Conservation (phyloP, 2,888 invertebrate species). For the Blera fallax region DNA sequence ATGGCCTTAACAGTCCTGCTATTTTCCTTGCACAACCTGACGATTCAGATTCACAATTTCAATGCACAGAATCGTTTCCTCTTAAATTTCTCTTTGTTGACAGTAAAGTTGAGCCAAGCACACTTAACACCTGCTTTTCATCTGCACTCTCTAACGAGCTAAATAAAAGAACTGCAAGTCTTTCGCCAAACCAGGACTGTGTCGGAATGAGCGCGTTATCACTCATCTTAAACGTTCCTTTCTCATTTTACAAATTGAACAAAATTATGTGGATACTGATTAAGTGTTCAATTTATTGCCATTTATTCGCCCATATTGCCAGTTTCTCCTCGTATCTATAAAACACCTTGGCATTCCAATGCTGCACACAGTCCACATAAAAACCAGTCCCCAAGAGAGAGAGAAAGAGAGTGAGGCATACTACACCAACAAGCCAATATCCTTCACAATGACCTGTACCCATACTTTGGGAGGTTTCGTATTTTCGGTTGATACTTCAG, state of each 20-base stretch:
- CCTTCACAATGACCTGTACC: slow-evolving; percentile 64
- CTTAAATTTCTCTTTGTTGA: too few relatives aligned
- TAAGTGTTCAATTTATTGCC: slow-evolving; percentile 76
- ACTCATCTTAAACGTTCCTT: slow-evolving; percentile 82
- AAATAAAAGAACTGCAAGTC: not conserved
- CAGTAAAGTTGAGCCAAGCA: slow-evolving; percentile 50
- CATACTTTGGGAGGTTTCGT: slow-evolving; percentile 57
- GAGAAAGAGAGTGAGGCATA: not conserved
- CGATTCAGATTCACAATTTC: too few relatives aligned
- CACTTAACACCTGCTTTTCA: not conserved
- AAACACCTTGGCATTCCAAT: slow-evolving; percentile 61
- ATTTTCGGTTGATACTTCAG: slow-evolving; percentile 15
- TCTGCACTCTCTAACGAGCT: slow-evolving; percentile 28
- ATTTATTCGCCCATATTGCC: slow-evolving; percentile 72
- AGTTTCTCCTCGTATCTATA: slow-evolving; percentile 10
- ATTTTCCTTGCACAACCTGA: too few relatives aligned
- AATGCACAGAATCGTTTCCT: too few relatives aligned
- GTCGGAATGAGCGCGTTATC: slow-evolving; percentile 74
- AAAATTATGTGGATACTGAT: slow-evolving; percentile 84
- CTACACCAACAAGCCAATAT: slow-evolving; percentile 8
- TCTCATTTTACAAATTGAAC: slow-evolving; percentile 82
- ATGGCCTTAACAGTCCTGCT: too few relatives aligned
- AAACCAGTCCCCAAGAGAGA: slow-evolving; percentile 4
- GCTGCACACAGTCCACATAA: not conserved
- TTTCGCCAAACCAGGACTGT: slow-evolving; percentile 13